phyloP scores from a whole-genome alignment of 2,797 vertebrate species.

The Huso huso region DNA sequence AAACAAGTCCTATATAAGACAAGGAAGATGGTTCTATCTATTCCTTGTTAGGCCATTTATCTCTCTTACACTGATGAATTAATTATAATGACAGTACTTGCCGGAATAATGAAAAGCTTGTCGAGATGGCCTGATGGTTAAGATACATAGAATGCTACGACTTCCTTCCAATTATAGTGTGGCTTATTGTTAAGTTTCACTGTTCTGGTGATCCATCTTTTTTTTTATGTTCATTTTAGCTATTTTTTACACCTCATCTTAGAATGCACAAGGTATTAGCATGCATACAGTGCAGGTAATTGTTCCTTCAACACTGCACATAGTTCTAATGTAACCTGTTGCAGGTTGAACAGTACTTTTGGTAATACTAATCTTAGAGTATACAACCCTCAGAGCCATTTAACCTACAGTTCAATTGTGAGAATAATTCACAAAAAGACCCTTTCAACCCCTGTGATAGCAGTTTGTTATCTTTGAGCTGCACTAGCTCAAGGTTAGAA shows the following conservation, averaged over 20 bases:
- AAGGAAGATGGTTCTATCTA: constrained; percentile 64
- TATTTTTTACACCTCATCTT: neutral
- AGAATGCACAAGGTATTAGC: too few species aligned
- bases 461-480: too few species aligned
- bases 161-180: constrained; percentile 47
- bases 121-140: constrained; percentile 58
- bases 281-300: too few species aligned
- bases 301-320: too few species aligned
- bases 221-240: constrained; percentile 35
- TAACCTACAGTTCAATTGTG: too few species aligned
- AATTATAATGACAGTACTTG: constrained; percentile 72
- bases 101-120: constrained; percentile 79
- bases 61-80: constrained; percentile 81
- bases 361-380: too few species aligned
- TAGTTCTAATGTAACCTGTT: too few species aligned
- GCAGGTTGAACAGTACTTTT: too few species aligned
- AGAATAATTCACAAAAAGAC: too few species aligned
- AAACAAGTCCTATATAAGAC: constrained; percentile 67
- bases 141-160: constrained; percentile 49
- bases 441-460: too few species aligned
- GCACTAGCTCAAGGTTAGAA: too few species aligned
- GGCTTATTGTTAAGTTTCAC: constrained; percentile 57
- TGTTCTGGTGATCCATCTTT: constrained; percentile 55
- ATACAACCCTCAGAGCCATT: too few species aligned
- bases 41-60: constrained; percentile 78